Evolutionary conservation across 2,113 vertebrate genomes (phyloP).

Genomic region (Heptranchias perlo): DNA sequence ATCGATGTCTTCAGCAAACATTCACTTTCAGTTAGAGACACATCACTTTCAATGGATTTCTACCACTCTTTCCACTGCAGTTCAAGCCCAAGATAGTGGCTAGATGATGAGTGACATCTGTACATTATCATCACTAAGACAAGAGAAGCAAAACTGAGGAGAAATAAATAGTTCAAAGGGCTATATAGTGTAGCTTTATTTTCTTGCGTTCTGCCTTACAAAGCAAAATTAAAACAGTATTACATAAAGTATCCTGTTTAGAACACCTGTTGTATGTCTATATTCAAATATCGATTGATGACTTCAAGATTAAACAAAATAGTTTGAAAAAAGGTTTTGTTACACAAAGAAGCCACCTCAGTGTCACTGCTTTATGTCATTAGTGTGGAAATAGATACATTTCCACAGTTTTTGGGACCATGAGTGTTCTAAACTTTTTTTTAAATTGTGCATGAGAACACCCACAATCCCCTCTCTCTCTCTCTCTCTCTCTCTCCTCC

Average conservation of each 20-base stretch:
- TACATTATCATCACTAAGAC: neutral
- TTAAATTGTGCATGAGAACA: neutral
- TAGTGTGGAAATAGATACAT: neutral
- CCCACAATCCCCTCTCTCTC: too few relatives aligned
- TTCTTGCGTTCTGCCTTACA: neutral
- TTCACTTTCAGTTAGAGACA: neutral
- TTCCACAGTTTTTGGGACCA: slow-evolving; percentile 31
- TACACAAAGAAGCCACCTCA: neutral
- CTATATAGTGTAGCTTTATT: neutral
- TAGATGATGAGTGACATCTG: neutral
- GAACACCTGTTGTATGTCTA: neutral
- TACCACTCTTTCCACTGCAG: neutral
- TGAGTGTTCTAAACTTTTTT: neutral
- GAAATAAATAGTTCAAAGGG: neutral
- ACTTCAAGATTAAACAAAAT: neutral
- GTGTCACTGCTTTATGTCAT: neutral
- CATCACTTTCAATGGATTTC: neutral
- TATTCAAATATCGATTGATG: neutral
- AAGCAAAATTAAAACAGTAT: neutral
- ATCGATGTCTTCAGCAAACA: neutral
- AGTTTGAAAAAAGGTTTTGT: neutral
- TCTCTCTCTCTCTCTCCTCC: too few relatives aligned
- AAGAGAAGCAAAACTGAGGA: neutral
- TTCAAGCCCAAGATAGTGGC: neutral
- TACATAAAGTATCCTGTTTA: neutral